These are phyloP conservation scores for Rhaphigaster nebulosa DNA, from an alignment of 2,888 invertebrate species.

Conservation along the genomic window DNA sequence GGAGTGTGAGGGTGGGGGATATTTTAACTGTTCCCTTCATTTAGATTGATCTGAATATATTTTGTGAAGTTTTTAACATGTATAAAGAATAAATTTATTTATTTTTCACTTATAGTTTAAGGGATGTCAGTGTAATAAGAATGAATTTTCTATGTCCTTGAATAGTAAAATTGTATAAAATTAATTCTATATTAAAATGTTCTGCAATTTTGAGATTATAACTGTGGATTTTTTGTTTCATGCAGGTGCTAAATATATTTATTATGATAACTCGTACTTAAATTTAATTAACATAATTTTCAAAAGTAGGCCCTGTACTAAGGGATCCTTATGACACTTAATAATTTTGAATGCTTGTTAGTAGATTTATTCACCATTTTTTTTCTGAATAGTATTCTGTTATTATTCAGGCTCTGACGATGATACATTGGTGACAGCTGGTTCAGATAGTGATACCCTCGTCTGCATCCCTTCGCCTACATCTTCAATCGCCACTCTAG, in stretches of 20 bases:
- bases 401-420: constrained; percentile 68
- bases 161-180: not conserved
- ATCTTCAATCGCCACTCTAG: constrained; percentile 73
- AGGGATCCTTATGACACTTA: no score
- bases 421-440: constrained; percentile 69
- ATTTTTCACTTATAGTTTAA: not conserved
- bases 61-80: not conserved
- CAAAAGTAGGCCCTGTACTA: no score
- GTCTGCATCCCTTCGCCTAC: constrained; percentile 69
- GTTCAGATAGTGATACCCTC: constrained; percentile 67
- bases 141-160: not conserved
- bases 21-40: no score
- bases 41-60: not conserved
- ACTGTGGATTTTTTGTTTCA: no score
- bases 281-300: no score
- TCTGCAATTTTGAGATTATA: not conserved
- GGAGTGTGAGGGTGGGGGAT: no score
- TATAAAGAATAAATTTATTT: not conserved
- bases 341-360: not conserved
- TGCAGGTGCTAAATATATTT: no score
- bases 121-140: not conserved
- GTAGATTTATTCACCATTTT: not conserved
- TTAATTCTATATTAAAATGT: not conserved
- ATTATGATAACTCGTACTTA: no score
- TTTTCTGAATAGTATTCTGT: not conserved